phyloP scores from a whole-genome alignment of 2,888 invertebrate species.

The Falcaria lacertinaria region DNA sequence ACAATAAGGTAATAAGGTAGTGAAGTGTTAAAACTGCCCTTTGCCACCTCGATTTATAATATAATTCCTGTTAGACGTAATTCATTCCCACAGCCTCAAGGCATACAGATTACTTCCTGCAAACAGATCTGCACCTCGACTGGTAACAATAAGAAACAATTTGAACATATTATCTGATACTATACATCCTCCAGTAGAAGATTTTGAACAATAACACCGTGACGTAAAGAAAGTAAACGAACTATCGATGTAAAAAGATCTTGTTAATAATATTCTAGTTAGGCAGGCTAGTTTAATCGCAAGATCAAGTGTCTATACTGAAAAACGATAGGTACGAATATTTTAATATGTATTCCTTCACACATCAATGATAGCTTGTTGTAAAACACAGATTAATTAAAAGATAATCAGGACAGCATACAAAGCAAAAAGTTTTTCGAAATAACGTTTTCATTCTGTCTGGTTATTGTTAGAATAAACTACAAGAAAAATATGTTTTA shows the following conservation, averaged over 20 bases:
- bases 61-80: neutral
- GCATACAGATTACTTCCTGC: neutral
- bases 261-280: no score
- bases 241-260: conserved; percentile 39
- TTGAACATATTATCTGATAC: conserved; percentile 11
- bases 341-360: conserved; percentile 48
- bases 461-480: no score
- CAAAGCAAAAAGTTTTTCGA: conserved; percentile 27
- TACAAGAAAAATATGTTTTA: no score
- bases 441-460: no score
- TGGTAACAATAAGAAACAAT: conserved; percentile 1
- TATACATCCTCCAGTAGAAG: conserved; percentile 31
- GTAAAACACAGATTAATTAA: conserved; percentile 58
- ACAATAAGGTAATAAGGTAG: neutral
- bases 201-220: conserved; percentile 41
- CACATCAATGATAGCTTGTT: no score
- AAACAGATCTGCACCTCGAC: neutral
- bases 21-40: neutral
- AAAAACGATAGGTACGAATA: no score
- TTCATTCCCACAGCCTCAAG: neutral
- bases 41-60: neutral
- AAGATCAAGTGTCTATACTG: no score
- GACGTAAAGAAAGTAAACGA: no score
- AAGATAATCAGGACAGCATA: conserved; percentile 42
- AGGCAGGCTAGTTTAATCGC: no score